Percentiles rank a stretch among this genome's conserved stretches.
Conservation (phyloP, 2,113 vertebrate genomes). For the Spea bombifrons region DNA sequence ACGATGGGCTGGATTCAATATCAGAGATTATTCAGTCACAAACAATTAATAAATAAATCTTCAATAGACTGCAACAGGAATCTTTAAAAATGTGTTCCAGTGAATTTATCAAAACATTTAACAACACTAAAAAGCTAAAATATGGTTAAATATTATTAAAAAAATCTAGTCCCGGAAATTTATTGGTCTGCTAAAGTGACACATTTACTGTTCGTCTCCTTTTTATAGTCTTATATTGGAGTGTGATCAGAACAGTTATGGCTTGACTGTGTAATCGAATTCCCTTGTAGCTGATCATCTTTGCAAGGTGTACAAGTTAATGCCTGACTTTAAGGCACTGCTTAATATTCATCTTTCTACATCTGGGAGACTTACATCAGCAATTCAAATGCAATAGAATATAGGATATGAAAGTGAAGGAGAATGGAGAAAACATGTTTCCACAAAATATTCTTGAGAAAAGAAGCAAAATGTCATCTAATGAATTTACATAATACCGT, state of each 20-base stretch:
- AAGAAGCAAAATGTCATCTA: constrained; percentile 17
- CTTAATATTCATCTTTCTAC: constrained; percentile 42
- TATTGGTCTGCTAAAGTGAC: neutral
- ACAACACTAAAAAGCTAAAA: no score
- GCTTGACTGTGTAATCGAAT: constrained; percentile 38
- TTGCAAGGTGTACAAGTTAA: constrained; percentile 46
- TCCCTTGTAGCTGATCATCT: constrained; percentile 40
- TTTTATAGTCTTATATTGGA: constrained; percentile 18
- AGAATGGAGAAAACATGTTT: constrained; percentile 28
- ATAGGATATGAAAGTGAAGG: constrained; percentile 9
- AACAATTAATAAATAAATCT: no score
- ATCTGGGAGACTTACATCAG: constrained; percentile 32
- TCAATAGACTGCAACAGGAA: no score
- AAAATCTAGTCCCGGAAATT: constrained; percentile 47
- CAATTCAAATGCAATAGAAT: constrained; percentile 39
- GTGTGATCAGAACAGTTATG: constrained; percentile 37
- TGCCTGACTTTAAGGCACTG: constrained; percentile 43
- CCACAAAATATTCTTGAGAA: neutral
- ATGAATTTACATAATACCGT: constrained; percentile 8
- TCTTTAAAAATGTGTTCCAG: no score
- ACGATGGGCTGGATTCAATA: no score
- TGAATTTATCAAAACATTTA: no score
- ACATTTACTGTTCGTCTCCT: constrained; percentile 14
- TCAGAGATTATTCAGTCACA: no score
- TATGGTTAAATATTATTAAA: constrained; percentile 29